These are phyloP conservation scores for Tragelaphus strepsiceros DNA, from an alignment of 2,113 vertebrate genomes.

Conservation along the genomic window DNA sequence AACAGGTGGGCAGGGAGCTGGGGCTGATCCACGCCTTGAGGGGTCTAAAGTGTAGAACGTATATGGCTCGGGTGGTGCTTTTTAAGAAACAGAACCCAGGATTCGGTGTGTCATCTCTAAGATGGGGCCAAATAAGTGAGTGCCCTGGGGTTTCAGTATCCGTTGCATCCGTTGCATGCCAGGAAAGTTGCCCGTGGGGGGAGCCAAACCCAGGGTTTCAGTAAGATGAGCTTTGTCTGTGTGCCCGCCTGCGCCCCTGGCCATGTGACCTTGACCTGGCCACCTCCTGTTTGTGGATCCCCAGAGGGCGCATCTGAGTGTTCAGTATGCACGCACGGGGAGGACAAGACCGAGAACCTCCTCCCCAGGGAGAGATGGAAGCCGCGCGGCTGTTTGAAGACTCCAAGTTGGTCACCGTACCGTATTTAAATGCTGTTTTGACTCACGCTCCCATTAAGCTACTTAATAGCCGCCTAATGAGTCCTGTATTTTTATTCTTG, in stretches of 20 bases:
- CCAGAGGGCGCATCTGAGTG: neutral
- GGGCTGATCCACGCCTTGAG: neutral
- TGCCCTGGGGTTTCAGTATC: neutral
- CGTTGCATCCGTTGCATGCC: too few relatives aligned
- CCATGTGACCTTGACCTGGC: neutral
- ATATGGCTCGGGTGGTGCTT: neutral
- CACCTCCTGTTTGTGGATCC: neutral
- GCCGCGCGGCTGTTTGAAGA: neutral
- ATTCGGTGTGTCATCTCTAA: neutral
- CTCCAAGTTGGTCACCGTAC: neutral
- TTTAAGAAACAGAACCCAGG: neutral
- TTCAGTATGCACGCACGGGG: fast-evolving
- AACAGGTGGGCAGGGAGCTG: neutral
- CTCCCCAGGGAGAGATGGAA: neutral
- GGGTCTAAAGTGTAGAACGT: neutral
- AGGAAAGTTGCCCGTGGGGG: neutral
- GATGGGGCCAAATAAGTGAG: neutral
- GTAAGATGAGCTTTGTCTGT: neutral
- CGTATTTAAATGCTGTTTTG: neutral
- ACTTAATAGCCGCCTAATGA: neutral
- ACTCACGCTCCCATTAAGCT: neutral
- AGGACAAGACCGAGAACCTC: neutral
- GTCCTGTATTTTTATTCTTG: neutral
- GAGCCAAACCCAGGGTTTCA: neutral
- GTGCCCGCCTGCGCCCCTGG: neutral